Base-by-base conservation (phyloP, 2,113 vertebrate species). In the Pimephales promelas region DNA sequence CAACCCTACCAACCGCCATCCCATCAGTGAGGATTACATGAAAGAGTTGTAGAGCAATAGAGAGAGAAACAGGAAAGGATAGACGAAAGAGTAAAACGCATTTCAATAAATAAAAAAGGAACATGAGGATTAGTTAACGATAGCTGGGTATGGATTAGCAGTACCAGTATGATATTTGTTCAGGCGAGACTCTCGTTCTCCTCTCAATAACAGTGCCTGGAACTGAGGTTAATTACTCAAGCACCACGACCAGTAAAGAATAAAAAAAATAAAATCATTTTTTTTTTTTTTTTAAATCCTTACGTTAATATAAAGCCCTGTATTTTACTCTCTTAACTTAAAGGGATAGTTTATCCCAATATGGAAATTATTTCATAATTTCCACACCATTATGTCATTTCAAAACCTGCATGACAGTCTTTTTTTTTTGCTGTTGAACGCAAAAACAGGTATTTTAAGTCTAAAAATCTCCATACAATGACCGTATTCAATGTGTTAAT, bases 191-290 rank as follows among this genome's bases (percentile, higher is more conserved):
- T 28, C 75, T 40, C 1, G 11, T 68, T 80, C 59, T 54, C 56
- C 68, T 45, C 5, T 28, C 26, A 31, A 24, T 79, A 13, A 20
- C 59, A 31, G 31, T 61, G 6, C 6, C 82, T 83, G 79, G 43
- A 78, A 10, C 43, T 87, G 57, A 87, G 83, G 88, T 70, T 73
- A 18, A 22, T 87, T 81, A 81, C 87, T 88, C 77, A 79, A 81
- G 87, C 85, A 66, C 74, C 28, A 57, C 11, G 1, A 16, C 10
- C 20, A 56, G 18, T n/a, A n/a, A n/a, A n/a, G n/a, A n/a, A n/a
- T n/a, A n/a, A n/a, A n/a, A n/a, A n/a, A n/a, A n/a, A n/a, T n/a
- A n/a, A n/a, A n/a, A n/a, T n/a, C n/a, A n/a, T n/a, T n/a, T n/a
- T n/a, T n/a, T n/a, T n/a, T n/a, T n/a, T n/a, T n/a, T n/a, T n/a